Conservation (phyloP, 2,113 vertebrate genomes). For the Zapus hudsonius region DNA sequence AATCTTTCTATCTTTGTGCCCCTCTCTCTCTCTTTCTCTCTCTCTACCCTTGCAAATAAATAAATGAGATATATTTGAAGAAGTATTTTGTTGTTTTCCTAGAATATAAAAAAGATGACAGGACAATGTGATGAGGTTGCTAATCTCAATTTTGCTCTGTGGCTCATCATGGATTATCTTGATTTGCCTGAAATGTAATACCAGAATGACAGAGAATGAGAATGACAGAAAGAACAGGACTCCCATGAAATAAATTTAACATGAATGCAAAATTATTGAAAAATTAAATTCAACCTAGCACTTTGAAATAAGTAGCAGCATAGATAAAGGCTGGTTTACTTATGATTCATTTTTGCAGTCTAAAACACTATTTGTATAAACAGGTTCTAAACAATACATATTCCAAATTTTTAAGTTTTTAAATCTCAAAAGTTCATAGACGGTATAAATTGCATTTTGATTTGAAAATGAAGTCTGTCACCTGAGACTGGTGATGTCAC, state of each 20-base stretch:
- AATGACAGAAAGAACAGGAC: not conserved
- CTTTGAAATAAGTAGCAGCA: not conserved
- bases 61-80: too few species aligned
- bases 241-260: not conserved
- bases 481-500: not conserved
- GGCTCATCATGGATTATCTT: not conserved
- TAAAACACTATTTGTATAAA: not conserved
- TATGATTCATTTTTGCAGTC: not conserved
- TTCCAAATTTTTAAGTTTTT: not conserved
- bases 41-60: too few species aligned
- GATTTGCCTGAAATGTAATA: not conserved
- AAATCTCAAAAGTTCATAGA: not conserved
- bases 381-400: not conserved
- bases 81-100: too few species aligned
- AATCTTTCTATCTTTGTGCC: too few species aligned
- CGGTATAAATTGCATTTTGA: not conserved
- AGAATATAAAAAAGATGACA: too few species aligned
- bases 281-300: not conserved
- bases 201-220: not conserved
- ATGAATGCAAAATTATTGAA: not conserved
- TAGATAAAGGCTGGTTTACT: not conserved
- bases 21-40: too few species aligned
- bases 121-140: too few species aligned
- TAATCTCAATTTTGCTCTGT: not conserved
- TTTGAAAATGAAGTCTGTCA: not conserved